Evolutionary conservation across 64 coral and sea anemone species (phyloP), one percentile per base, ranked within the genome.

Genomic region (Cladopsammia gracilis): DNA sequence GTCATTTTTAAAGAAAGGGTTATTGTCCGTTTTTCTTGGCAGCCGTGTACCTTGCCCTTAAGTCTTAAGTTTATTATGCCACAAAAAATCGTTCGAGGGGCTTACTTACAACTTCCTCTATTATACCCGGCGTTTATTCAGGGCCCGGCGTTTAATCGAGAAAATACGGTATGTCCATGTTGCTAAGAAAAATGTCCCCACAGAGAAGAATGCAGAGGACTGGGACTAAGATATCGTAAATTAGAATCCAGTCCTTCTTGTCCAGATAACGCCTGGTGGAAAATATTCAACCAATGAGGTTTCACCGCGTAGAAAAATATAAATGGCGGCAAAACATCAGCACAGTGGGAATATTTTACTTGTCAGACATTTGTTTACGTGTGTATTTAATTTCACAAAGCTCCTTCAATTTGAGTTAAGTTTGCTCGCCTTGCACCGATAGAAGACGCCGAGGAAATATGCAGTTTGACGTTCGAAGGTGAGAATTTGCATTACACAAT

Each of bases 401-500:
- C 10, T 47, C 24, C 2, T 22, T 62, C 18, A 14, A 20, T 68
- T 1, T 24, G 51, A 79, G 18, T 60, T 25, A 79, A 18, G 18
- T 59, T 11, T 5, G 13, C 5, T 79, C 12, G 54, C 2, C 7
- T 64, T 46, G 23, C 20, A 15, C 49, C 22, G 24, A 78, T 78
- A 57, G 24, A 61, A 10, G 46, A 50, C 67, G 12, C 20, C 11
- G 80, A 25, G 52, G 25, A 75, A 89, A 50, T 16, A 94, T 94
- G 93, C 93, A 94, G 78, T 94, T 94, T 34, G 93, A 94, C 60
- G 87, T 94, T 53, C 65, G 93, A 75, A 94, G 93, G 93, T 94
- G 70, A 48, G 93, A 68, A 10, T 25, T 89, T 53, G 10, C 18
- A 46, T 62, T 5, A 11, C n/a, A n/a, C 60, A 34, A 20, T 43